Evolutionary conservation across 35 echinoderm and acorn worm genomes (phyloP), one percentile per base, ranked within the genome.

Genomic region (Stichopus chloronotus): DNA sequence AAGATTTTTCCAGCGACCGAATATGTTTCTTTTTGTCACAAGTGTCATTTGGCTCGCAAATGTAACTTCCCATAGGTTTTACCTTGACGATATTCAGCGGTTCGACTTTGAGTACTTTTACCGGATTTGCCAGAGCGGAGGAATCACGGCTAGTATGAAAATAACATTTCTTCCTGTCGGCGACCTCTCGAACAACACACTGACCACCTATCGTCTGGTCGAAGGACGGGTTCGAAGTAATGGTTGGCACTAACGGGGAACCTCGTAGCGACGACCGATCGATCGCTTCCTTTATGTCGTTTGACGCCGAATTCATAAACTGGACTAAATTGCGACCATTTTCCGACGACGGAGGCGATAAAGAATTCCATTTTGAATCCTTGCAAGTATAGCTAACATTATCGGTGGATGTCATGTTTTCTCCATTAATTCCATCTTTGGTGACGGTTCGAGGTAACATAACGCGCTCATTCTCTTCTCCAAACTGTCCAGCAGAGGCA

Each of bases 291-390:
- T 91, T 94, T 59, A 94, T 94, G 58, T 94, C 93, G 59, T 89
- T 90, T n/a, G 93, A 94, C 53, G 93, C 93, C 58, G 87, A 90
- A 77, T 94, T 94, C 4, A 94, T 88, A 86, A 94, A 94, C 14
- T 86, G 88, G 14, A 94, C 57, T 17, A 94, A 89, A 43, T 90
- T 94, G 17, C 88, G 87, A 61, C 60, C 88, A 68, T 91, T 91
- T 79, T 77, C 90, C 5, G 20, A 22, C n/a, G 87, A 71, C 16
- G 87, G 43, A n/a, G 19, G 24, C 8, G 22, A n/a, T 19, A 20
- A 74, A 74, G 23, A 19, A 20, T 79, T 52, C 80, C 80, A 83
- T 83, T 83, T 83, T 52, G 52, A 12, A 52, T 83, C 12, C 22
- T 53, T 53, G 52, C 19, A 57, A 6, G 6, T n/a, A 10, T 6